Evolutionary conservation across 2,797 vertebrate genomes (phyloP).

Genomic region (Pteronotus mesoamericanus): DNA sequence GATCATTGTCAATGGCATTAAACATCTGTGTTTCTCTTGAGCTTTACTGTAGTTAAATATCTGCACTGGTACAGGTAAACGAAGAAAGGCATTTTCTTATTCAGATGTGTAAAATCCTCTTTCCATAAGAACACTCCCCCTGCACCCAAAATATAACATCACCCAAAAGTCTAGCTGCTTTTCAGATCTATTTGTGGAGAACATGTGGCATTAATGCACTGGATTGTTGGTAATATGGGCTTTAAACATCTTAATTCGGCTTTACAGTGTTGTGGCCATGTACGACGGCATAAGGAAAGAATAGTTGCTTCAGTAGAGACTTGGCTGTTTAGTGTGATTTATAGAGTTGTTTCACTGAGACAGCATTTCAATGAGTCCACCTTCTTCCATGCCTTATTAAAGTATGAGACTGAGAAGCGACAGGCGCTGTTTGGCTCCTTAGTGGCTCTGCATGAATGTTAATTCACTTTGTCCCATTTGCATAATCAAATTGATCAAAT

Average conservation of each 20-base stretch:
- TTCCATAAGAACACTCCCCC: neutral
- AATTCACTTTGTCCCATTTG: neutral
- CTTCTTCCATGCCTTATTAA: neutral
- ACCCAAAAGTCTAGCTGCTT: conserved; percentile 11
- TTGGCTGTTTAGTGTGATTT: conserved; percentile 54
- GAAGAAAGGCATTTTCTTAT: neutral
- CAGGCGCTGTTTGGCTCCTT: neutral
- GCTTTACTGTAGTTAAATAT: neutral
- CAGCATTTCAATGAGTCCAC: neutral
- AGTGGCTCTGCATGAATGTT: neutral
- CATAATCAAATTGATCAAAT: neutral
- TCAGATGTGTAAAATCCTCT: conserved; percentile 34
- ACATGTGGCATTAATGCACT: neutral
- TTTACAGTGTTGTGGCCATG: neutral
- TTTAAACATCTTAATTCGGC: neutral
- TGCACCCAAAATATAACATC: neutral
- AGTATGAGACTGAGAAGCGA: accelerated
- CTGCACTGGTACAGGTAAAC: neutral
- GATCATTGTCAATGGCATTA: neutral
- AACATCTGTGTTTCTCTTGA: neutral
- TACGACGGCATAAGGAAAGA: neutral
- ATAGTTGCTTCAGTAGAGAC: neutral
- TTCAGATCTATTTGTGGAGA: neutral
- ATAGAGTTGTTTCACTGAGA: accelerated
- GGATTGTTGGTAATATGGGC: neutral